Percentiles rank a stretch among this genome's conserved stretches.
These are phyloP conservation scores for Bothrops alternatus DNA, from an alignment of 2,797 vertebrate genomes.

Conservation along the genomic window DNA sequence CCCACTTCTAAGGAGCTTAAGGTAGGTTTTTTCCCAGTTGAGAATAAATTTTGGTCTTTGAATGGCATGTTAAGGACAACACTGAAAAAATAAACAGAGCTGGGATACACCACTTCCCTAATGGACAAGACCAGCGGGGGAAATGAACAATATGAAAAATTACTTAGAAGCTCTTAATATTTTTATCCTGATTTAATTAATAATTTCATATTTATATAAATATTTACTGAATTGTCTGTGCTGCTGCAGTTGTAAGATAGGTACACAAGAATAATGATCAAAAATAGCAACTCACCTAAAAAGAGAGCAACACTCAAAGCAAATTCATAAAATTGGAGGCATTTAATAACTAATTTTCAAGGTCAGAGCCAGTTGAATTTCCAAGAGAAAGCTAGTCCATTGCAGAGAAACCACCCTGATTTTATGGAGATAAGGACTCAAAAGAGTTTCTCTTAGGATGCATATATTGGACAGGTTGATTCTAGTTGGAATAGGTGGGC, in stretches of 20 bases:
- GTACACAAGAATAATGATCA: not conserved
- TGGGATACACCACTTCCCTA: not conserved
- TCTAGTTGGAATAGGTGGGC: not conserved
- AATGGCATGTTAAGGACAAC: not conserved
- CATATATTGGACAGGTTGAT: not conserved
- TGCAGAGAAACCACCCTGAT: not conserved
- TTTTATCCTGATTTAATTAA: not conserved
- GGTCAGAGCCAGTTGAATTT: not conserved
- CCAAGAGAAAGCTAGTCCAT: not conserved
- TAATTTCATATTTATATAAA: not conserved
- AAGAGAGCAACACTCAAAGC: not conserved
- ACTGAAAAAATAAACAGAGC: not conserved
- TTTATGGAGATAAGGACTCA: not conserved
- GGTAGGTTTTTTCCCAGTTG: not conserved
- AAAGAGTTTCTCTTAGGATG: not conserved
- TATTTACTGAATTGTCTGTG: not conserved
- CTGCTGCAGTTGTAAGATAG: not conserved
- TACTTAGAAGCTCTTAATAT: not conserved
- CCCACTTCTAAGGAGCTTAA: not conserved
- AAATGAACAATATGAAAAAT: not conserved
- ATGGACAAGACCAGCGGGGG: not conserved
- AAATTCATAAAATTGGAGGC: not conserved
- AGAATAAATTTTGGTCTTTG: not conserved
- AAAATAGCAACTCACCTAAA: not conserved
- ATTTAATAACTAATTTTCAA: not conserved